These are phyloP conservation scores for Morpho achilles DNA, from an alignment of 2,888 invertebrate genomes.

Conservation along the genomic window DNA sequence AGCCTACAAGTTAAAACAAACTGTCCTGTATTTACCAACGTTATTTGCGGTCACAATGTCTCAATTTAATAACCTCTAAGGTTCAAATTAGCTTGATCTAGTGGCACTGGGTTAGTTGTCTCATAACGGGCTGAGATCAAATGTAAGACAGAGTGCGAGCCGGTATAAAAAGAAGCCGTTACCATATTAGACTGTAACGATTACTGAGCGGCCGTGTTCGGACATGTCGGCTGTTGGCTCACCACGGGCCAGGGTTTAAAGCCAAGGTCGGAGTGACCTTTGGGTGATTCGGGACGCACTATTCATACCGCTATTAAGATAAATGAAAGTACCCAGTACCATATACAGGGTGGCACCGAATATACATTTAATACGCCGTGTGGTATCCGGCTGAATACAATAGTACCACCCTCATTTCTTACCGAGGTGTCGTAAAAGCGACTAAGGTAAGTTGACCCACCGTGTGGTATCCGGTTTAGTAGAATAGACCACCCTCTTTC, in stretches of 20 bases:
- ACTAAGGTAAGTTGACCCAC: too few relatives aligned
- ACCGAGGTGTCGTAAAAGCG: too few relatives aligned
- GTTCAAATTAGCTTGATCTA: conserved; percentile 6
- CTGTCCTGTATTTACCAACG: conserved; percentile 10
- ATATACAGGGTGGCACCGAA: too few relatives aligned
- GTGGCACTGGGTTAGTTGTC: conserved; percentile 17
- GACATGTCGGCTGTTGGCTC: conserved; percentile 29
- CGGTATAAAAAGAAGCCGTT: conserved; percentile 50
- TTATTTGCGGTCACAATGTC: too few relatives aligned
- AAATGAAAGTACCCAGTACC: too few relatives aligned
- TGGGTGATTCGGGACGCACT: not conserved
- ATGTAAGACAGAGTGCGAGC: conserved; percentile 50
- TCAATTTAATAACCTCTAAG: conserved; percentile 15
- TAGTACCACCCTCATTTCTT: too few relatives aligned
- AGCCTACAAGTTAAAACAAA: conserved; percentile 21
- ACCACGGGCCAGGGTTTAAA: conserved; percentile 25
- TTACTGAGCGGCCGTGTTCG: conserved; percentile 50
- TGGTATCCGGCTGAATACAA: too few relatives aligned
- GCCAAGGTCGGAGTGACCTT: conserved; percentile 25
- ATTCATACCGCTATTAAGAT: too few relatives aligned
- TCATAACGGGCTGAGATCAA: conserved; percentile 52
- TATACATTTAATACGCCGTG: too few relatives aligned
- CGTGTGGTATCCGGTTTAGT: too few relatives aligned
- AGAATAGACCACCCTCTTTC: too few relatives aligned
- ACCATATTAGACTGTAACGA: conserved; percentile 58